Base-by-base conservation (phyloP, 1,140 invertebrate genomes). In the Tetranychus urticae region DNA sequence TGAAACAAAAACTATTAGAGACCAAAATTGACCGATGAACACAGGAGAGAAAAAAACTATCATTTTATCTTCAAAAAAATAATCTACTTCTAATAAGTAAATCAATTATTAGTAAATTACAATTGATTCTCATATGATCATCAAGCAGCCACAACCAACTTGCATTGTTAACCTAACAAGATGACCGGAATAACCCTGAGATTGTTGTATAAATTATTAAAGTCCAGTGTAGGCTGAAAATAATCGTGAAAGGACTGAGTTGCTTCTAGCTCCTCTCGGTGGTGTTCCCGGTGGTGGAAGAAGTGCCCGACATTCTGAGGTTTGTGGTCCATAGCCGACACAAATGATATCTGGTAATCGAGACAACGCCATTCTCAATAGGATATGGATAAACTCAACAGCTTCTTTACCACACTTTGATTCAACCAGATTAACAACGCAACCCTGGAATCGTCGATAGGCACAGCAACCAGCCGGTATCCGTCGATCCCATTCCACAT, bases 391-490 rank as follows among this genome's bases (percentile, higher is more conserved):
- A 46, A 65, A 58, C 23, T 62, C 42, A 10, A 46, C 61, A 3
- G 67, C 65, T 48, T 68, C 67, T 58, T 63, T 60, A 5, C 67
- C 67, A 47, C 67, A 68, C 23, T 67, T 67, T 14, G 63, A 59
- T 60, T 67, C 68, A 2, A 69, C 66, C 2, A 65, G 60, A 14
- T 31, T 61, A 45, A 63, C 62, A 14, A 64, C 64, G 57, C 68
- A 69, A 7, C 58, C 35, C 14, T 62, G 37, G 7, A 61, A 62
- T 46, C 58, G 39, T 12, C 59, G 47, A 37, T 59, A 66, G 7
- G 63, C 52, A 62, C 68, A 69, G 50, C 68, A 69, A 39, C 63
- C 67, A 55, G 67, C 67, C 1, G 68, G 65, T 13, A 69, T 66
- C 8, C 68, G 63, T 34, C 67, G 65, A 33, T 67, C 64, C 58